Evolutionary conservation across 2,797 vertebrate genomes (phyloP).

Genomic region (Rhinatrema bivittatum): DNA sequence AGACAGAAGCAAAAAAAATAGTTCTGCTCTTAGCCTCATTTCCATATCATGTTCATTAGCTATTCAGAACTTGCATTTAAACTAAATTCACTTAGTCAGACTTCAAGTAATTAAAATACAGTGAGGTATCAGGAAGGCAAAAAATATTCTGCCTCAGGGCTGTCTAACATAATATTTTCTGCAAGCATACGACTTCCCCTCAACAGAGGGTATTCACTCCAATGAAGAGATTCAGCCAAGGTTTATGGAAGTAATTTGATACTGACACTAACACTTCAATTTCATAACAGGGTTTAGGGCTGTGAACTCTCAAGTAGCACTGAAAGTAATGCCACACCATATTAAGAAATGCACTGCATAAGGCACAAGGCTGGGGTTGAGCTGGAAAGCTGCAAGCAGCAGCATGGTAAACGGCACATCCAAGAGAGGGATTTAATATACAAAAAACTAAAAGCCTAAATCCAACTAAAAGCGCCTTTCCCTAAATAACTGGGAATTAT

Average conservation of each 20-base stretch:
- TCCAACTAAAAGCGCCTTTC: too few relatives aligned
- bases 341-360: too few relatives aligned
- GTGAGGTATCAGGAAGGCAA: conserved; percentile 28
- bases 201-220: conserved; percentile 54
- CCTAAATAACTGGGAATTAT: too few relatives aligned
- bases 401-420: too few relatives aligned
- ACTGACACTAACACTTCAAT: conserved; percentile 38
- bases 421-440: too few relatives aligned
- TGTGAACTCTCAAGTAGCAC: conserved; percentile 30
- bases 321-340: conserved; percentile 9
- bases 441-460: too few relatives aligned
- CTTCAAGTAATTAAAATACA: conserved; percentile 32
- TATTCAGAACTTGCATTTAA: conserved; percentile 32
- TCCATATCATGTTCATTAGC: conserved; percentile 28
- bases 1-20: conserved; percentile 28
- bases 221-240: conserved; percentile 35
- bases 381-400: too few relatives aligned
- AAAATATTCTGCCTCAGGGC: conserved; percentile 47
- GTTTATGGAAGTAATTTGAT: conserved; percentile 59
- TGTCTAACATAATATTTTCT: conserved; percentile 39
- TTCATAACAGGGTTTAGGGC: conserved; percentile 37
- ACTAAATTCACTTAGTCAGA: conserved; percentile 23
- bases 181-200: conserved; percentile 44
- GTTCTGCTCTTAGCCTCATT: conserved; percentile 28
- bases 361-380: too few relatives aligned